phyloP scores from a whole-genome alignment of 1,140 invertebrate genomes.

The Cephus cinctus region DNA sequence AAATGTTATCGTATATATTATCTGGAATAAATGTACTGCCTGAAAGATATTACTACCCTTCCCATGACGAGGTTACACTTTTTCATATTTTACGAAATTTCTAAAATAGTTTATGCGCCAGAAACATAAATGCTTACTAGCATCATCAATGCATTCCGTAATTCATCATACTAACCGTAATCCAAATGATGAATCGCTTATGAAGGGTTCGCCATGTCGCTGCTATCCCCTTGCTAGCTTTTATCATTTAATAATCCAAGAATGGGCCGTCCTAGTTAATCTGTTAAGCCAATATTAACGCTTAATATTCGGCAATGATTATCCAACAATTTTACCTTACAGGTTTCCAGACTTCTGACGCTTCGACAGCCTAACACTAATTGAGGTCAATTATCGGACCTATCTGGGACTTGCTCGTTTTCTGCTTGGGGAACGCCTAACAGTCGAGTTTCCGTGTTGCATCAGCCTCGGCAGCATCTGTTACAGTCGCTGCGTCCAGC shows the following conservation, averaged over 20 bases:
- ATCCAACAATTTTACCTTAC: slow-evolving; percentile 42
- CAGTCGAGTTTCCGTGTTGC: slow-evolving; percentile 60
- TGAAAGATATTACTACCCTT: too few species aligned
- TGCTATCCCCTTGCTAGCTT: too few species aligned
- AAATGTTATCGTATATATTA: too few species aligned
- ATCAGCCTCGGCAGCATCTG: slow-evolving; percentile 65
- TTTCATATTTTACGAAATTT: neutral
- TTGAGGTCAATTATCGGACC: slow-evolving; percentile 61
- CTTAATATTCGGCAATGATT: too few species aligned
- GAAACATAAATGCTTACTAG: too few species aligned
- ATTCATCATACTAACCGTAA: neutral
- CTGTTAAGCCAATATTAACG: too few species aligned
- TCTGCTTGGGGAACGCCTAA: slow-evolving; percentile 50
- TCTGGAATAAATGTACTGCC: neutral
- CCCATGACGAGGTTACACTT: too few species aligned
- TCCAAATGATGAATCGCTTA: too few species aligned
- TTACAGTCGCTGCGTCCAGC: slow-evolving; percentile 65
- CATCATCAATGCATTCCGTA: neutral
- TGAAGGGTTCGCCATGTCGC: too few species aligned
- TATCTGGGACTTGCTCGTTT: slow-evolving; percentile 50
- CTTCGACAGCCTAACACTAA: slow-evolving; percentile 63
- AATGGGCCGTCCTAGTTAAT: too few species aligned
- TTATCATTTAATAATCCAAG: too few species aligned
- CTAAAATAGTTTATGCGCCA: too few species aligned
- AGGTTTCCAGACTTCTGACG: slow-evolving; percentile 73